A percentile compares a stretch with the other conserved stretches of the same genome.
phyloP scores from a whole-genome alignment of 1,140 invertebrate species.

The Penaeus indicus region DNA sequence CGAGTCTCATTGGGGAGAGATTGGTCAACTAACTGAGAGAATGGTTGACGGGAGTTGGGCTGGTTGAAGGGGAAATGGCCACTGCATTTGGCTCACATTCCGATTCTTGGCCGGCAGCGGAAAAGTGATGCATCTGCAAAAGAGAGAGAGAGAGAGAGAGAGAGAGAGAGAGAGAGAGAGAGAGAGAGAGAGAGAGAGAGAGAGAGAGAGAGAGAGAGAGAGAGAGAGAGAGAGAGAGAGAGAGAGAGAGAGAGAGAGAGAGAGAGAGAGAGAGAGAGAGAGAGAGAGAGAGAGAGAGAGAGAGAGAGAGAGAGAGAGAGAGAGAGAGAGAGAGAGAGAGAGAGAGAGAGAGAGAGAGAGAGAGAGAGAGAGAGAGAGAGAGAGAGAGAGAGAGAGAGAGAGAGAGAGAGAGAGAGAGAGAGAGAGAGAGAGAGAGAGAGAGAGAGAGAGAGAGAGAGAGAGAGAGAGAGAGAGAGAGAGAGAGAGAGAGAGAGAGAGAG shows the following conservation, averaged over 20 bases:
- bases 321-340: background rate
- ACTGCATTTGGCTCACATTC: too few relatives aligned
- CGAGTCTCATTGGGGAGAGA: too few relatives aligned
- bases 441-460: background rate
- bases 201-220: background rate
- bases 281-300: background rate
- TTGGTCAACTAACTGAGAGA: too few relatives aligned
- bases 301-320: constrained; percentile 10
- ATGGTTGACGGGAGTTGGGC: too few relatives aligned
- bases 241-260: background rate
- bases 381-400: background rate
- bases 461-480: background rate
- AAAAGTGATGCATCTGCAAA: too few relatives aligned
- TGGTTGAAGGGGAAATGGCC: too few relatives aligned
- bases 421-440: background rate
- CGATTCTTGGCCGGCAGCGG: too few relatives aligned
- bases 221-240: background rate
- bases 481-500: background rate
- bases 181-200: background rate
- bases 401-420: background rate
- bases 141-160: too few relatives aligned
- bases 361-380: too few relatives aligned
- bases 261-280: background rate
- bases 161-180: too few relatives aligned
- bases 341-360: background rate